Conservation (phyloP, 1,140 invertebrate genomes). For the Galleria mellonella region DNA sequence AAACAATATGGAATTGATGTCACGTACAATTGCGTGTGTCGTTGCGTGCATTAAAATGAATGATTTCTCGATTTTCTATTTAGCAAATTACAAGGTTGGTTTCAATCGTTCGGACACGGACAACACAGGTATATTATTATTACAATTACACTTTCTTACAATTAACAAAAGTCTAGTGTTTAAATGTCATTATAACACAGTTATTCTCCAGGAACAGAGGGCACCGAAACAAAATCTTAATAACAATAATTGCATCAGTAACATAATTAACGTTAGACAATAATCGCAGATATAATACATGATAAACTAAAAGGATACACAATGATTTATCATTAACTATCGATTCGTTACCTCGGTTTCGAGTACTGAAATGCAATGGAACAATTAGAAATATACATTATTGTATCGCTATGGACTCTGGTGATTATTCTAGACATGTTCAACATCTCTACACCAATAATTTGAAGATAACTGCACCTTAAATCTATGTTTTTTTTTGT, state of each 20-base stretch:
- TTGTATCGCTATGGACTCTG: no score
- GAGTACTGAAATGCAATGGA: no score
- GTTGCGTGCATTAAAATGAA: no score
- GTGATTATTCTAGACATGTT: not conserved
- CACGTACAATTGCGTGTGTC: no score
- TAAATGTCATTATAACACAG: constrained; percentile 7
- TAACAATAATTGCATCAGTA: constrained; percentile 38
- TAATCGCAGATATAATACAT: constrained; percentile 10
- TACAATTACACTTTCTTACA: constrained; percentile 6
- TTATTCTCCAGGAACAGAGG: constrained; percentile 31
- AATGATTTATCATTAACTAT: constrained; percentile 1
- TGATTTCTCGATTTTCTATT: no score
- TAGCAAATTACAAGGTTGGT: no score
- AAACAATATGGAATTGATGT: no score
- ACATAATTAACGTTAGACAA: constrained; percentile 39
- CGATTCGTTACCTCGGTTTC: constrained; percentile 2
- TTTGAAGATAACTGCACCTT: not conserved
- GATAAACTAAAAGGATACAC: constrained; percentile 5
- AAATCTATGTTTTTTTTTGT: no score
- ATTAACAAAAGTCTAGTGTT: constrained; percentile 9
- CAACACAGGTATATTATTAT: no score
- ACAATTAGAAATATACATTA: no score
- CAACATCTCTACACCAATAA: no score
- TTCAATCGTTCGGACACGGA: no score
- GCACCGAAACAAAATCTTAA: constrained; percentile 35